Evolutionary conservation across 2,113 vertebrate genomes (phyloP), one percentile per base, ranked within the genome.

Genomic region (Dicrurus megarhynchus): DNA sequence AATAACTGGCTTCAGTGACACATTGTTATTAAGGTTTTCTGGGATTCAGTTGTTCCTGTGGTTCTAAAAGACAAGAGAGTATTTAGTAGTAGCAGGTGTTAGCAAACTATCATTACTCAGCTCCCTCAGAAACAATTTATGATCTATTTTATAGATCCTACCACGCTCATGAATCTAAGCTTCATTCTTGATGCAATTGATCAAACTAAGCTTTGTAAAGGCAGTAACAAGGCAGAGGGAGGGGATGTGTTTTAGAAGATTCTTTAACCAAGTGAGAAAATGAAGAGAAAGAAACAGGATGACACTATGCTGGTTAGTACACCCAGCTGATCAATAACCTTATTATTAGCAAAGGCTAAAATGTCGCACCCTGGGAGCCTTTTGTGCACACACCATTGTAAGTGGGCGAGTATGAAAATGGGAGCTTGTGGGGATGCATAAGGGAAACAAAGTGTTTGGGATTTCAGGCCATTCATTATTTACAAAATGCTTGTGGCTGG

Each of bases 131-230:
- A 94, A 52, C 60, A 93, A 95, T 91, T 89, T 91, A 82, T 90
- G 64, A 53, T 55, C 57, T 84, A 0, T 95, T 94, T 94, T 94
- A 87, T 92, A 89, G 89, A 93, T 87, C 24, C 30, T 92, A 73
- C 24, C 59, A 53, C 0, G 0, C 22, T 90, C 14, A 19, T 44
- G 47, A 33, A 87, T 90, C 79, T 84, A 32, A 84, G 32, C 73
- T 84, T 89, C 63, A 33, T 78, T 97, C 78, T 81, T 95, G 82
- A 77, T 41, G 76, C 46, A 89, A 87, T 63, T 90, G 93, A 97
- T 97, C 84, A 97, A 97, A 86, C 93, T 77, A 85, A 97, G 84
- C 83, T 94, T 90, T 95, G 69, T 63, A 94, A 91, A 89, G 86
- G 67, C 74, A 95, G 92, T 79, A 95, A 95, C 65, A 92, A 97